phyloP scores from a whole-genome alignment of 2,113 vertebrate species.

The Oxyruncus cristatus region DNA sequence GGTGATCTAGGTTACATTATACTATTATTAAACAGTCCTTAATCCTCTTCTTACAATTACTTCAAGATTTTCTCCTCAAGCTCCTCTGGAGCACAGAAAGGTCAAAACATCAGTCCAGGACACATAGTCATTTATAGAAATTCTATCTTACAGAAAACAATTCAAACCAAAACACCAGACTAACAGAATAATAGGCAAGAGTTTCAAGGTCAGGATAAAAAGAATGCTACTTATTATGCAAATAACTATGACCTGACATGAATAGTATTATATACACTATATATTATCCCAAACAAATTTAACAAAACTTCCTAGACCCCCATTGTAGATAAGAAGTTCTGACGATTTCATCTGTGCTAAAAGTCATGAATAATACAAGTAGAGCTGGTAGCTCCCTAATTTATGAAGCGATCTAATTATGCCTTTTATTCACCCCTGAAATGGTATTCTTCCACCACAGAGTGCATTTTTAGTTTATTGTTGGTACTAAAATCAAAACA shows the following conservation, averaged over 20 bases:
- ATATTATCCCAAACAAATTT: not conserved
- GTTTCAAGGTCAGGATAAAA: not conserved
- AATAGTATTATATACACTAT: not conserved
- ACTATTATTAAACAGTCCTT: not conserved
- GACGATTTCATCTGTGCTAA: not conserved
- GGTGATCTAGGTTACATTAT: not conserved
- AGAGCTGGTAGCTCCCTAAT: conserved; percentile 4
- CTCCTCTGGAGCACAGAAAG: conserved; percentile 19
- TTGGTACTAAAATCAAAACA: conserved; percentile 19
- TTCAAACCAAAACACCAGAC: not conserved
- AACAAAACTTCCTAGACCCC: not conserved
- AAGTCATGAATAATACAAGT: not conserved
- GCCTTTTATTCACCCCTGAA: conserved; percentile 44
- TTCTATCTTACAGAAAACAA: not conserved
- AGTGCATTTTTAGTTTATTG: conserved; percentile 6
- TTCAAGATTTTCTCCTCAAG: not conserved
- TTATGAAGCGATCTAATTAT: conserved; percentile 9
- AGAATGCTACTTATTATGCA: not conserved
- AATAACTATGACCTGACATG: not conserved
- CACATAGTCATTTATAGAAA: not conserved
- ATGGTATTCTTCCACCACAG: not conserved
- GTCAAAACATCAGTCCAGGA: conserved; percentile 4
- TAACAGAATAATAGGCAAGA: not conserved
- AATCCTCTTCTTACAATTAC: not conserved
- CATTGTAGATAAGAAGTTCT: not conserved